Evolutionary conservation across 2,113 vertebrate genomes (phyloP).

Genomic region (Madoqua kirkii): DNA sequence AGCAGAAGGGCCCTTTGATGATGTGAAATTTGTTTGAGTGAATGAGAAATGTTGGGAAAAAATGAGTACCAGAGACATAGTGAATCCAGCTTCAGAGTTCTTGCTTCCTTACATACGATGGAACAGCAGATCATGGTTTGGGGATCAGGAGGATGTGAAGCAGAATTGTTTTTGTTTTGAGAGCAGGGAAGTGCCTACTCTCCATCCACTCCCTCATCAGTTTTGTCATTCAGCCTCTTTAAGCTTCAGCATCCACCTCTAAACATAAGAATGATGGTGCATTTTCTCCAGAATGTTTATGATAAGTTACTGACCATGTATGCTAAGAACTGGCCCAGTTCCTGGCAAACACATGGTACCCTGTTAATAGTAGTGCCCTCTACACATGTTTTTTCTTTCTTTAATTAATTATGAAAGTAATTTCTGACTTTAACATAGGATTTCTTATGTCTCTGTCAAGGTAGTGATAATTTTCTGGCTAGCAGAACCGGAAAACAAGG

Average conservation of each 20-base stretch:
- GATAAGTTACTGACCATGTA: neutral
- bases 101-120: rapidly evolving
- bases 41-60: neutral
- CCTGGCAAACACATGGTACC: neutral
- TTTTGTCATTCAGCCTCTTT: neutral
- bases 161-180: neutral
- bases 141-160: neutral
- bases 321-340: neutral
- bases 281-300: neutral
- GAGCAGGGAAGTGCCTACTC: neutral
- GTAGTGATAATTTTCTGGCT: neutral
- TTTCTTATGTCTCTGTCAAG: neutral
- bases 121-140: neutral
- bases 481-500: neutral
- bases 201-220: neutral
- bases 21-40: neutral
- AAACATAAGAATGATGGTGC: neutral
- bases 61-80: neutral
- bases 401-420: neutral
- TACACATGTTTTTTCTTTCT: neutral
- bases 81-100: neutral
- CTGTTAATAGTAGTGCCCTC: neutral
- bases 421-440: neutral
- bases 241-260: neutral
- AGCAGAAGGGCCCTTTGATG: neutral